Evolutionary conservation across 2,888 invertebrate genomes (phyloP).

Genomic region (Pristionchus exspectatus): DNA sequence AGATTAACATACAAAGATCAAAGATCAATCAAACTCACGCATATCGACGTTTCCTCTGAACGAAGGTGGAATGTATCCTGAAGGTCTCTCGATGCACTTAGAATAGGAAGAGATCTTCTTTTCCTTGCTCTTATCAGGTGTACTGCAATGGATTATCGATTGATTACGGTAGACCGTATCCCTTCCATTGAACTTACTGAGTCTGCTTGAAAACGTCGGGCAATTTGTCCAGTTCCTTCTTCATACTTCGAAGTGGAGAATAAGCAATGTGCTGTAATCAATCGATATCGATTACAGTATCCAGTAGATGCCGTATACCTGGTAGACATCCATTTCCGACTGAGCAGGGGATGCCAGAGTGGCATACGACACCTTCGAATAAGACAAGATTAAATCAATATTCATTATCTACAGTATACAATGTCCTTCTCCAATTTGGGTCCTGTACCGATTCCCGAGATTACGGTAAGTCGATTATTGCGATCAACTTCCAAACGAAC

Average conservation of each 20-base stretch:
- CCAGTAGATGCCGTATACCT: neutral
- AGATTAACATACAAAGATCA: conserved; percentile 1
- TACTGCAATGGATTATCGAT: conserved; percentile 18
- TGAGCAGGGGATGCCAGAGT: neutral
- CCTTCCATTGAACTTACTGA: neutral
- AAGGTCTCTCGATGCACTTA: conserved; percentile 1
- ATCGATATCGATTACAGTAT: conserved; percentile 17
- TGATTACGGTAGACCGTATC: neutral
- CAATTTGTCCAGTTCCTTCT: neutral
- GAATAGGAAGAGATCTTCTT: neutral
- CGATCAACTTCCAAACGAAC: conserved; percentile 29
- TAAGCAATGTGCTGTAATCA: conserved; percentile 27
- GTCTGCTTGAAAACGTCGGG: conserved; percentile 32
- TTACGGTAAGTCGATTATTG: neutral
- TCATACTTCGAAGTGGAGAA: neutral
- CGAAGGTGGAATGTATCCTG: conserved; percentile 22
- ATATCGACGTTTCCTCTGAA: conserved; percentile 17
- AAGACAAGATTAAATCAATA: neutral
- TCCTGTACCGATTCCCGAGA: conserved; percentile 4
- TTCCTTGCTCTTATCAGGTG: neutral
- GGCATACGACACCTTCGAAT: neutral
- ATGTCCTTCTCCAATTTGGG: conserved; percentile 14
- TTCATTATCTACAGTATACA: neutral
- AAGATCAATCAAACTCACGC: conserved; percentile 43
- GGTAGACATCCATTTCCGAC: conserved; percentile 24